These are phyloP conservation scores for Cheilosia soror DNA, from an alignment of 2,888 invertebrate genomes.

Conservation along the genomic window DNA sequence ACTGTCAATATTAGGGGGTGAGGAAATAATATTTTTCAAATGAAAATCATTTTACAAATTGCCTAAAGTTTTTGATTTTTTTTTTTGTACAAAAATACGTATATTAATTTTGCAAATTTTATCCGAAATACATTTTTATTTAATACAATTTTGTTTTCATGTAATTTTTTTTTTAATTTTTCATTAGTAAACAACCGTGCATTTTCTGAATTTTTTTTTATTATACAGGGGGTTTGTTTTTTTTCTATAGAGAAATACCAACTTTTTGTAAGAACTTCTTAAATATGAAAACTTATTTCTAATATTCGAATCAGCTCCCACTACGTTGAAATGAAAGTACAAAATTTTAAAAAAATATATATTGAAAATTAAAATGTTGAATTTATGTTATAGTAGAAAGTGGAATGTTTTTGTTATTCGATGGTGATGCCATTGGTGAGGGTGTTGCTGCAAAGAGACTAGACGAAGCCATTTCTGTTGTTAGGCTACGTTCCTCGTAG, in stretches of 20 bases:
- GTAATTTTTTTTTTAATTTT: constrained; percentile 54
- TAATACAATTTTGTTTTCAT: constrained; percentile 62
- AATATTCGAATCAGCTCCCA: constrained; percentile 21
- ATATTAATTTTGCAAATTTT: constrained; percentile 69
- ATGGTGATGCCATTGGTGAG: constrained; percentile 83
- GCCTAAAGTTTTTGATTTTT: constrained; percentile 54
- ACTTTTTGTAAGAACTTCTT: constrained; percentile 41
- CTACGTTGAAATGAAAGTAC: constrained; percentile 42
- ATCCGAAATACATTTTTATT: constrained; percentile 60
- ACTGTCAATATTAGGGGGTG: constrained; percentile 12
- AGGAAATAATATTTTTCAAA: constrained; percentile 4
- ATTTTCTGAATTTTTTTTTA: constrained; percentile 73
- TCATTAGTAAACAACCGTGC: constrained; percentile 77
- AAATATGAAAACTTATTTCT: constrained; percentile 56
- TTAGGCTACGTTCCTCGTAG: constrained; percentile 83
- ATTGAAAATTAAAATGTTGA: constrained; percentile 4
- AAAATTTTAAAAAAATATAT: constrained; percentile 6
- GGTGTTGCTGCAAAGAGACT: constrained; percentile 82
- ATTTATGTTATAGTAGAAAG: constrained; percentile 81
- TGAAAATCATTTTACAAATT: constrained; percentile 35
- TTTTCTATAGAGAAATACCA: constrained; percentile 55
- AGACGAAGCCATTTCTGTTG: constrained; percentile 83
- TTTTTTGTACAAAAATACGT: constrained; percentile 73
- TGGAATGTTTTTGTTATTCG: constrained; percentile 81
- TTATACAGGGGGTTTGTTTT: constrained; percentile 67